Percentiles rank a stretch among this genome's conserved stretches.
phyloP scores from a whole-genome alignment of 2,888 invertebrate species.

The Amorpha juglandis region DNA sequence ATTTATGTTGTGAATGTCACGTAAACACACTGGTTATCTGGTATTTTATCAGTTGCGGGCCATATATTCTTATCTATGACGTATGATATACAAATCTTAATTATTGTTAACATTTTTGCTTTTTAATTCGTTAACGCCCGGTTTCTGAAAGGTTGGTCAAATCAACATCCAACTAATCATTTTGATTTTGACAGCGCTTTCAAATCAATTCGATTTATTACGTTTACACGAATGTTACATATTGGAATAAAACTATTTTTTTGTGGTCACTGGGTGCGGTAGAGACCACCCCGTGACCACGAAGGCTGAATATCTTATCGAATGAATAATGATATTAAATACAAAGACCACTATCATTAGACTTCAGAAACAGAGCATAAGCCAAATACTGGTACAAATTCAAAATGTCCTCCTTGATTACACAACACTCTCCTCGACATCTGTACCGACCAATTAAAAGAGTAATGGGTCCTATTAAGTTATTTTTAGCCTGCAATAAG shows the following conservation, averaged over 20 bases:
- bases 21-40: slow-evolving; percentile 4
- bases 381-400: not conserved
- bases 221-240: no score
- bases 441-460: slow-evolving; percentile 6
- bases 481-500: slow-evolving; percentile 15
- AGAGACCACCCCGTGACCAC: no score
- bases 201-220: no score
- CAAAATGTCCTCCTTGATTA: not conserved
- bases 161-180: no score
- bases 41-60: not conserved
- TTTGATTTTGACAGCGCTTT: no score
- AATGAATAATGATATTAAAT: no score
- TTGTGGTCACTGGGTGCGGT: no score
- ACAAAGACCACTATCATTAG: no score
- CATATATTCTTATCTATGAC: slow-evolving; percentile 12
- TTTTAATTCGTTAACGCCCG: no score
- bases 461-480: slow-evolving; percentile 7
- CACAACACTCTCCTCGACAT: not conserved
- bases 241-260: no score
- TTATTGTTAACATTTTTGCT: not conserved
- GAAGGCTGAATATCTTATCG: no score
- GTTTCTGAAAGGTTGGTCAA: no score
- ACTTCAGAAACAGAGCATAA: not conserved
- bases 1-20: slow-evolving; percentile 3
- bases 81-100: not conserved